These are phyloP conservation scores for Pissodes strobi DNA, from an alignment of 1,140 invertebrate genomes.

Conservation along the genomic window DNA sequence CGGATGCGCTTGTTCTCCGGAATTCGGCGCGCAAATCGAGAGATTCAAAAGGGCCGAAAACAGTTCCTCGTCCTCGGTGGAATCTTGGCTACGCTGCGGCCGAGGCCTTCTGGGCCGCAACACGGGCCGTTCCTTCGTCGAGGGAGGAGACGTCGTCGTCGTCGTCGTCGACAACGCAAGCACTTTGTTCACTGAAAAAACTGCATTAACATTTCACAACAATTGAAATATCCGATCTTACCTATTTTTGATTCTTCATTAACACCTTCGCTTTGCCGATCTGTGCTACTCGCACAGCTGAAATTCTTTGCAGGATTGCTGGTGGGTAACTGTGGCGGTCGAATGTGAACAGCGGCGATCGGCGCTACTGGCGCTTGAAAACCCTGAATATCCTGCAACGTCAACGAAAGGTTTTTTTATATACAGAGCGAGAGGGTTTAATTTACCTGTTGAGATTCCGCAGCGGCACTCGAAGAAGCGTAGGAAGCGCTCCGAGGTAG, in stretches of 20 bases:
- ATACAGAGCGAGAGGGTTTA: neutral
- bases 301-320: neutral
- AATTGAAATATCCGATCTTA: no score
- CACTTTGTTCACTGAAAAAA: conserved; percentile 1
- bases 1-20: conserved; percentile 37
- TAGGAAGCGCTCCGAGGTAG: conserved; percentile 36
- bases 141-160: neutral
- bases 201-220: no score
- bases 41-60: conserved; percentile 53
- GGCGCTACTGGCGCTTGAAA: conserved; percentile 17
- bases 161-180: neutral
- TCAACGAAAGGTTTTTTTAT: neutral
- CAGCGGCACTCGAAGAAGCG: conserved; percentile 33
- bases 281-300: neutral
- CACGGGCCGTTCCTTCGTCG: neutral
- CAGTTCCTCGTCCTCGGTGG: conserved; percentile 49
- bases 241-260: no score
- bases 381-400: conserved; percentile 9
- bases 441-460: conserved; percentile 38
- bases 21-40: conserved; percentile 48
- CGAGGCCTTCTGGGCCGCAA: conserved; percentile 15
- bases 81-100: conserved; percentile 40
- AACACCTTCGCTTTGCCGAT: neutral
- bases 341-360: neutral
- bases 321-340: neutral